Evolutionary conservation across 2,113 vertebrate species (phyloP), one percentile per base, ranked within the genome.

Genomic region (Lagopus muta): DNA sequence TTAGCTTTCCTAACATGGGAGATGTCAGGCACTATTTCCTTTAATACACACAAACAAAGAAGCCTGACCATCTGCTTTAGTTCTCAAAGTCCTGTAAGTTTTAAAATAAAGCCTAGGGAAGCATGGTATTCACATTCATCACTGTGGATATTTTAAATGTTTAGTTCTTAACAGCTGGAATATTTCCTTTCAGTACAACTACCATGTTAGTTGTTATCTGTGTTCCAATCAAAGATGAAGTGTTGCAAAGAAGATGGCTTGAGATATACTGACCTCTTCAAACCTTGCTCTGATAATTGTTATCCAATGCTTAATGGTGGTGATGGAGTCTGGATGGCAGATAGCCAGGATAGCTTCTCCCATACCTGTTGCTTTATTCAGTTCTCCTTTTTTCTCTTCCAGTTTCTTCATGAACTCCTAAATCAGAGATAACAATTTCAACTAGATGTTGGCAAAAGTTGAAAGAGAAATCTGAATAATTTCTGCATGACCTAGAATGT

Each of bases 221-320:
- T 8, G 18, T 43, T 94, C 43, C 61, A 86, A 25, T 69, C 3
- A 25, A 83, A 89, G 91, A 65, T 4, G 19, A 78, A 67, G 32
- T 34, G 50, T 28, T 58, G 60, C 74, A 67, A 52, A 8, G 19
- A 72, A 48, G 90, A 77, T 14, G 20, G 57, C 11, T 50, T 43
- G 58, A 73, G 62, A 71, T 11, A 62, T 86, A 98, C 98, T 96
- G 96, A 99, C 99, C 99, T 99, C 99, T 96, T 99, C 99, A 86
- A 99, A 99, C 71, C 99, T 98, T 69, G 99, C 99, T 98, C 98
- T 98, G 97, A 99, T 99, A 96, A 99, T 99, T 61, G 99, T 99
- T 96, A 99, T 99, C 99, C 99, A 99, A 98, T 99, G 99, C 94
- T 99, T 99, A 95, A 99, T 98, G 97, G 99, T 99, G 90, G 99